Conservation (phyloP, 2,797 vertebrate genomes). For the Jordanella pulchra region DNA sequence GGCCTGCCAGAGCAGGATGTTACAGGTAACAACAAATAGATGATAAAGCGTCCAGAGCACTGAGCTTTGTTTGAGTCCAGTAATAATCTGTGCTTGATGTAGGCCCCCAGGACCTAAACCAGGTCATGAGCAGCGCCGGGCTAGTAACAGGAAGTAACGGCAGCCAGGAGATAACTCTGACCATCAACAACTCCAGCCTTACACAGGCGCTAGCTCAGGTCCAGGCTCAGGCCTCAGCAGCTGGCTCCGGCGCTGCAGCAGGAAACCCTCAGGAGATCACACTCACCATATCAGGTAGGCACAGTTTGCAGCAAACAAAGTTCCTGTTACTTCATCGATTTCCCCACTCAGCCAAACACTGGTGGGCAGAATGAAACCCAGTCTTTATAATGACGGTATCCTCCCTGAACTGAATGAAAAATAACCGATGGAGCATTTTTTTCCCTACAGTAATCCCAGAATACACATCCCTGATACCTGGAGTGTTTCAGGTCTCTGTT, state of each 20-base stretch:
- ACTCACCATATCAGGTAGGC: constrained; percentile 94
- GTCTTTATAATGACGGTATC: constrained; percentile 6
- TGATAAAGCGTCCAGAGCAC: not conserved
- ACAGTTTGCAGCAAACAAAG: not conserved
- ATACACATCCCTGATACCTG: not conserved
- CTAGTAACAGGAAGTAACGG: constrained; percentile 81
- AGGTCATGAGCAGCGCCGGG: constrained; percentile 86
- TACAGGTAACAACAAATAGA: constrained; percentile 68
- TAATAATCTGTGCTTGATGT: constrained; percentile 5
- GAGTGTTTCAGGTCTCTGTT: constrained; percentile 1
- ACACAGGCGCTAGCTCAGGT: constrained; percentile 91
- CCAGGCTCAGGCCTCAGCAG: constrained; percentile 85
- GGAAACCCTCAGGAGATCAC: constrained; percentile 93
- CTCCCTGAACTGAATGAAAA: constrained; percentile 21
- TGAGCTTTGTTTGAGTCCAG: not conserved
- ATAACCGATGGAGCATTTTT: not conserved
- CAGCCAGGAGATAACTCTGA: constrained; percentile 93
- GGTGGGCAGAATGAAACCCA: constrained; percentile 11
- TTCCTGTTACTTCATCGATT: constrained; percentile 31
- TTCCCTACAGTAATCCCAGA: not conserved
- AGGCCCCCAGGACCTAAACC: constrained; percentile 92
- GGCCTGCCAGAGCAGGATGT: constrained; percentile 87
- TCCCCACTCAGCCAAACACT: constrained; percentile 1
- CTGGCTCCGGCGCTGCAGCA: constrained; percentile 69
- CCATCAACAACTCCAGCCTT: constrained; percentile 95